These are phyloP conservation scores for Erebia epiphron DNA, from an alignment of 2,888 invertebrate species.

Conservation along the genomic window DNA sequence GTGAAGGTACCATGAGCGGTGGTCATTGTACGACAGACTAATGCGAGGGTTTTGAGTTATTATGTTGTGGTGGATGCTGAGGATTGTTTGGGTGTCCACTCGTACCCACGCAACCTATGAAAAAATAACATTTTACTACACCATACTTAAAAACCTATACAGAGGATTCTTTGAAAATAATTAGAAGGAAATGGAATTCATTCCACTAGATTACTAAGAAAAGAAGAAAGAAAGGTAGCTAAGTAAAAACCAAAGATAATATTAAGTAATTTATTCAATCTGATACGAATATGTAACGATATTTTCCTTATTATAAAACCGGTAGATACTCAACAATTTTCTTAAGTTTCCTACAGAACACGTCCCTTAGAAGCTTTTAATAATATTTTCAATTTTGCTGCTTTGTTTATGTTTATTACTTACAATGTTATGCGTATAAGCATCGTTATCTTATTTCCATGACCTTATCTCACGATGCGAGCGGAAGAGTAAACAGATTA, in stretches of 20 bases:
- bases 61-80: conserved; percentile 95
- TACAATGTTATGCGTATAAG: not conserved
- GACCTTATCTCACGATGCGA: not conserved
- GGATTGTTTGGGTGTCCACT: conserved; percentile 95
- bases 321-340: not conserved
- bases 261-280: too few relatives aligned
- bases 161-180: not conserved
- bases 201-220: too few relatives aligned
- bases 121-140: not conserved
- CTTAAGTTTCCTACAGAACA: not conserved
- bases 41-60: conserved; percentile 96
- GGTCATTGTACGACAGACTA: conserved; percentile 93
- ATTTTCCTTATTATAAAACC: not conserved
- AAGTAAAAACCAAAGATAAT: too few relatives aligned
- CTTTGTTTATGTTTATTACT: conserved; percentile 7
- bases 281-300: not conserved
- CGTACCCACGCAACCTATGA: conserved; percentile 95
- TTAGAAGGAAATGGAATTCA: not conserved
- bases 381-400: not conserved
- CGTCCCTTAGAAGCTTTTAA: not conserved
- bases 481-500: not conserved
- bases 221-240: too few relatives aligned
- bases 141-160: not conserved
- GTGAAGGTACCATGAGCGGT: conserved; percentile 95
- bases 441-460: conserved; percentile 5